Percentiles rank a stretch among this genome's conserved stretches.
Evolutionary conservation across 2,113 vertebrate genomes (phyloP).

Genomic region (Ceratotherium simum): DNA sequence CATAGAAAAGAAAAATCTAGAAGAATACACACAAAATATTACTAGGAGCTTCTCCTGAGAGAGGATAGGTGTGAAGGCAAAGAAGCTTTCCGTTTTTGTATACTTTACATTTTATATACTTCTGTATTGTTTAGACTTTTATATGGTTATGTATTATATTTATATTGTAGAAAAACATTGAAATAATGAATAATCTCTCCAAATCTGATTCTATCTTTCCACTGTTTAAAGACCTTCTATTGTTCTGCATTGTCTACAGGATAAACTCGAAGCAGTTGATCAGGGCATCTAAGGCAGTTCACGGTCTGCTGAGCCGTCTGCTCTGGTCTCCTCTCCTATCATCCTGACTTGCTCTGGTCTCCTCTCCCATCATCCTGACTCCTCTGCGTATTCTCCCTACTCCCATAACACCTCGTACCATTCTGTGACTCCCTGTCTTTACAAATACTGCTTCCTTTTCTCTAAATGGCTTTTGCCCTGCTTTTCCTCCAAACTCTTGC

Average conservation of each 20-base stretch:
- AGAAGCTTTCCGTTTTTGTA: background rate
- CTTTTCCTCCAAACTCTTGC: background rate
- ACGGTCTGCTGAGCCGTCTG: too few species aligned
- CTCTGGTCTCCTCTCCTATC: background rate
- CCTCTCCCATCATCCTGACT: background rate
- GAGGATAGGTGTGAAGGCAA: background rate
- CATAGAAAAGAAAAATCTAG: background rate
- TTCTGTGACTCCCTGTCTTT: background rate
- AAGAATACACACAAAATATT: background rate
- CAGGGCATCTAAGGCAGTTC: background rate
- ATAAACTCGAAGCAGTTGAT: background rate
- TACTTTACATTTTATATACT: background rate
- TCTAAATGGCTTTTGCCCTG: background rate
- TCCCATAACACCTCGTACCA: rapidly evolving
- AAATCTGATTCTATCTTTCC: background rate
- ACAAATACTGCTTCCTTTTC: background rate
- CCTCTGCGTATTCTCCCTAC: background rate
- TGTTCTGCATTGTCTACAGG: background rate
- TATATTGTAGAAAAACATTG: background rate
- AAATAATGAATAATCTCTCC: background rate
- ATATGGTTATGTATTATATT: background rate
- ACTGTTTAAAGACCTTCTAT: background rate
- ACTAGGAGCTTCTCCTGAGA: background rate
- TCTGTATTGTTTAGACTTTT: background rate
- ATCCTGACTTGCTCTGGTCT: background rate